A percentile compares a stretch with the other conserved stretches of the same genome.
Conservation (phyloP, 2,888 invertebrate species). For the Fabriciana adippe region DNA sequence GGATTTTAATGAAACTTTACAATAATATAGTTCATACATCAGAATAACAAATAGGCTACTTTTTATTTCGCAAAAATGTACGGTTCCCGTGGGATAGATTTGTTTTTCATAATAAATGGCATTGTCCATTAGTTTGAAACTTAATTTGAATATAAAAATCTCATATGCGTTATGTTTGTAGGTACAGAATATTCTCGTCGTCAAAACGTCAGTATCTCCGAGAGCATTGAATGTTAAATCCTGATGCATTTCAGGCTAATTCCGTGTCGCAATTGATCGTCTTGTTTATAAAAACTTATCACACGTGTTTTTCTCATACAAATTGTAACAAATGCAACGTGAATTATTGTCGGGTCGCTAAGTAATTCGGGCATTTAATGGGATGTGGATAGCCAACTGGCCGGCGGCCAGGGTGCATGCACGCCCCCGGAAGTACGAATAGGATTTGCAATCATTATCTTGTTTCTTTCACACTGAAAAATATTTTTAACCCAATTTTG, state of each 20-base stretch:
- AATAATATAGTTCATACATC: too few relatives aligned
- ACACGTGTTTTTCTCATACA: conserved; percentile 51
- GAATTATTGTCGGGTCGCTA: conserved; percentile 52
- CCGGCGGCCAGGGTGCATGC: conserved; percentile 59
- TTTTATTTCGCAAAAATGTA: too few relatives aligned
- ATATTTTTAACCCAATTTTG: background rate
- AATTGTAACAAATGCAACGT: conserved; percentile 52
- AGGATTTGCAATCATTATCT: conserved; percentile 10
- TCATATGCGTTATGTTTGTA: background rate
- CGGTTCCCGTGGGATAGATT: too few relatives aligned
- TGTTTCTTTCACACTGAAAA: background rate
- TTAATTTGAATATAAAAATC: background rate
- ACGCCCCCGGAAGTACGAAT: conserved; percentile 63
- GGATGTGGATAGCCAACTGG: conserved; percentile 66
- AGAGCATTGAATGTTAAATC: conserved; percentile 33
- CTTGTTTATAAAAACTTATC: conserved; percentile 52
- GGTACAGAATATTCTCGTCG: conserved; percentile 5
- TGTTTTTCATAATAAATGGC: too few relatives aligned
- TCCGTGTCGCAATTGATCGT: conserved; percentile 47
- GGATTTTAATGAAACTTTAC: too few relatives aligned
- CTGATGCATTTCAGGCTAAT: conserved; percentile 39
- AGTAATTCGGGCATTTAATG: conserved; percentile 64
- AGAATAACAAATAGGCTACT: too few relatives aligned
- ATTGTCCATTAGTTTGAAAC: too few relatives aligned
- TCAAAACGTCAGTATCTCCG: background rate